Percentiles rank a stretch among this genome's conserved stretches.
These are phyloP conservation scores for Aphodius granarius DNA, from an alignment of 2,888 invertebrate genomes.

Conservation along the genomic window DNA sequence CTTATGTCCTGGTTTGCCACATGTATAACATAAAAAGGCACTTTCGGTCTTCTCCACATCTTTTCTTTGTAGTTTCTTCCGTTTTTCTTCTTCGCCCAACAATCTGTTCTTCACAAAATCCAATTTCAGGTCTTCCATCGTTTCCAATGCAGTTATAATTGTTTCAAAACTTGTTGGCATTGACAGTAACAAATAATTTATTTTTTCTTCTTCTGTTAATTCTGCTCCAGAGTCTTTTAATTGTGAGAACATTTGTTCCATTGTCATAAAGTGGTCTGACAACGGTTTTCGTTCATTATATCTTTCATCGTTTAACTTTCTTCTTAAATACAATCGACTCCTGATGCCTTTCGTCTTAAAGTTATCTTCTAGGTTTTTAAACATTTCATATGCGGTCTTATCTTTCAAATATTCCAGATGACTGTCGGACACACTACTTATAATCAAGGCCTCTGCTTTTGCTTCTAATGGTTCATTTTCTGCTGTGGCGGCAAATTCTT, in stretches of 20 bases:
- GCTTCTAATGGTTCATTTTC: slow-evolving; percentile 4
- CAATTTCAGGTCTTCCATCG: not conserved
- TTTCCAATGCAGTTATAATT: not conserved
- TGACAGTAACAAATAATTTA: slow-evolving; percentile 10
- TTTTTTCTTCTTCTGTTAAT: slow-evolving; percentile 10
- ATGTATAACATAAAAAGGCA: slow-evolving; percentile 6
- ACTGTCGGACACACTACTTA: slow-evolving; percentile 10
- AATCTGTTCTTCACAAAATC: not conserved
- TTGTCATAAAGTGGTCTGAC: slow-evolving; percentile 10
- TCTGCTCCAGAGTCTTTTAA: slow-evolving; percentile 18
- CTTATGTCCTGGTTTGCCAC: not conserved
- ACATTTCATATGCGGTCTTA: slow-evolving; percentile 18
- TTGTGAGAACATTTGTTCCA: slow-evolving; percentile 24
- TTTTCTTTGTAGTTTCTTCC: not conserved
- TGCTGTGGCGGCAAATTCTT: not conserved
- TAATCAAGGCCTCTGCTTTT: not conserved
- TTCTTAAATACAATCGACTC: not conserved
- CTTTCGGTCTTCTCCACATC: not conserved
- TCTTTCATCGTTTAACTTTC: not conserved
- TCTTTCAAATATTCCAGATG: slow-evolving; percentile 10
- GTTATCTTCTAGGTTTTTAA: slow-evolving; percentile 22
- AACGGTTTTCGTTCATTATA: slow-evolving; percentile 15
- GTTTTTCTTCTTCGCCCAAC: slow-evolving; percentile 5
- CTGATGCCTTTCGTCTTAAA: slow-evolving; percentile 20
- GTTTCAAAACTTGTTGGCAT: not conserved